Base-by-base conservation (phyloP, 2,888 invertebrate genomes). In the Drosophila affinis region DNA sequence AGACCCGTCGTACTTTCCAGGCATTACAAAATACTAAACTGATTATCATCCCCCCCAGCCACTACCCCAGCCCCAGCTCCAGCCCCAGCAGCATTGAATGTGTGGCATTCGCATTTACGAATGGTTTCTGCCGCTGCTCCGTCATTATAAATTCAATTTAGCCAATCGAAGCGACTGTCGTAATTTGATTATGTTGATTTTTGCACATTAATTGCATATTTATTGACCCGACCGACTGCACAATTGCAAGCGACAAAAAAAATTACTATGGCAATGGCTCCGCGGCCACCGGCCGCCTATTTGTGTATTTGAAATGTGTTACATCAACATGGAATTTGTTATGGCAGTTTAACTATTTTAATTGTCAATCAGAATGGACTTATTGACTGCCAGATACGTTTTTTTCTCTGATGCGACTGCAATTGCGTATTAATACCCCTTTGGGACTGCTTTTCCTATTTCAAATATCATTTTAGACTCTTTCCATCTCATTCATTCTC, bases 141-240 rank as follows among this genome's bases (percentile, higher is more conserved):
- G 34, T 67, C 68, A 68, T 67, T 67, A 67, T 67, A 67, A 67
- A 67, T 67, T 67, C 68, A 68, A 68, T 68, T 68, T 69, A 68
- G 68, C 58, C 68, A 68, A 68, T 68, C 69, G 68, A 68, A 68
- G 27, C 34, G 47, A n/a, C 17, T 48, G 34, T 55, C 58, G 70
- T 67, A 69, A 84, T 87, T 79, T 62, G 79, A 87, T 79, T 87
- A 74, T 83, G 79, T 76, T 87, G 73, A 77, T 84, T 87, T 76
- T 64, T 44, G 52, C 72, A 68, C 79, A 72, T 69, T 79, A 84
- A 76, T 76, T 81, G 62, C 64, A 57, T 62, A 76, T 81, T 84
- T 81, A 73, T 81, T 77, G 74, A 68, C 78, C 68, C 76, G 72
- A 67, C 78, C 57, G 34, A 68, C 46, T 14, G 47, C 39, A 55